Evolutionary conservation across 2,888 invertebrate genomes (phyloP).

Genomic region (Drosophila neoperkinsi): DNA sequence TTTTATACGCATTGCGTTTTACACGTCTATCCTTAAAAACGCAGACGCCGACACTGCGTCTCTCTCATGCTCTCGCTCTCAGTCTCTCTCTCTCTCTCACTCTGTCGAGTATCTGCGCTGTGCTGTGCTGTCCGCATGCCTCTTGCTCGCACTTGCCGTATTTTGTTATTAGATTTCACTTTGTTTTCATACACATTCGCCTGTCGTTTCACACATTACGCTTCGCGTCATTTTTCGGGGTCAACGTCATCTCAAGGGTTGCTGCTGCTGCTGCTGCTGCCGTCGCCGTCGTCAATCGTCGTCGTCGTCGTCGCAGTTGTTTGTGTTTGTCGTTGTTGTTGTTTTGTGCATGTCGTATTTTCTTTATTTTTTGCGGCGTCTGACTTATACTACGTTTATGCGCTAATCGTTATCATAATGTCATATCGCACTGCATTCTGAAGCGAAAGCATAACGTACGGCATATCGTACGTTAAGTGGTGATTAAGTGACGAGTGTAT

Average conservation of each 20-base stretch:
- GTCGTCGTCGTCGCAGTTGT: slow-evolving; percentile 55
- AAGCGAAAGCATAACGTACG: neutral
- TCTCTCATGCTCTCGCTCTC: slow-evolving; percentile 8
- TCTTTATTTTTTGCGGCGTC: slow-evolving; percentile 39
- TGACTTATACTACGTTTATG: slow-evolving; percentile 46
- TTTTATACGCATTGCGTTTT: slow-evolving; percentile 78
- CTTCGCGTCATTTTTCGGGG: slow-evolving; percentile 81
- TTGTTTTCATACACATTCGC: slow-evolving; percentile 78
- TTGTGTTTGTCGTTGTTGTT: slow-evolving; percentile 53
- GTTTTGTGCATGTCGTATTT: slow-evolving; percentile 46
- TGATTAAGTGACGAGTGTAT: neutral
- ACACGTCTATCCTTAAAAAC: slow-evolving; percentile 73
- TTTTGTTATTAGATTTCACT: slow-evolving; percentile 75
- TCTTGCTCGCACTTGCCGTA: slow-evolving; percentile 58
- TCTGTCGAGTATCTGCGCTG: slow-evolving; percentile 16
- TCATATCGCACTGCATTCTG: slow-evolving; percentile 21
- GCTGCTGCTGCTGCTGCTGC: slow-evolving; percentile 53
- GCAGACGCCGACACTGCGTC: slow-evolving; percentile 49
- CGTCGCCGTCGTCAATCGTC: slow-evolving; percentile 38
- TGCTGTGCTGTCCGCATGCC: slow-evolving; percentile 10
- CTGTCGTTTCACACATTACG: slow-evolving; percentile 74
- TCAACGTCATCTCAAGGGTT: slow-evolving; percentile 84
- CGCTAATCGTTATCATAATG: slow-evolving; percentile 42
- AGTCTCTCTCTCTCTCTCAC: neutral
- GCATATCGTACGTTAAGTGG: neutral